Evolutionary conservation across 2,113 vertebrate genomes (phyloP).

Genomic region (Ictalurus punctatus): DNA sequence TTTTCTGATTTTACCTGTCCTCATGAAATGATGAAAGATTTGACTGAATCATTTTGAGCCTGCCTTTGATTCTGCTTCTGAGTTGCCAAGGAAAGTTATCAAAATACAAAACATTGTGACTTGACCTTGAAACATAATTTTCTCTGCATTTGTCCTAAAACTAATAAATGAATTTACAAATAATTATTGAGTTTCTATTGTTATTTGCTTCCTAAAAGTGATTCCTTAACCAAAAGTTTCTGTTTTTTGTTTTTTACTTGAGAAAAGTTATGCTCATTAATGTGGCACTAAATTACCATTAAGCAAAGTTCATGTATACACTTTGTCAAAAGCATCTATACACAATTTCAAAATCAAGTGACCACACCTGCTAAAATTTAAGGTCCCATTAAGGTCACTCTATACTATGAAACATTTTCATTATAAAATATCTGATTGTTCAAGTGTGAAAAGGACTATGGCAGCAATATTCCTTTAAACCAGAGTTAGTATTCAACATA

Average conservation of each 20-base stretch:
- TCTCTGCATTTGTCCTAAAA: conserved; percentile 29
- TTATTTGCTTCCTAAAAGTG: not conserved
- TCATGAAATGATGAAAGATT: conserved; percentile 4
- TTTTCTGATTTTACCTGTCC: not conserved
- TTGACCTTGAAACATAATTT: conserved; percentile 12
- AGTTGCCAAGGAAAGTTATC: not conserved
- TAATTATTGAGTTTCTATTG: conserved; percentile 33
- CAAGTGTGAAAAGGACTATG: not conserved
- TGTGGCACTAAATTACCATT: not conserved
- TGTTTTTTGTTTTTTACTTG: not conserved
- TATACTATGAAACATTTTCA: not conserved
- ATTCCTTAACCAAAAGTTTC: no score
- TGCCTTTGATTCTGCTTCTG: conserved; percentile 16
- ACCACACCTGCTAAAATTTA: not conserved
- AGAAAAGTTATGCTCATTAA: not conserved
- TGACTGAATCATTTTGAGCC: not conserved
- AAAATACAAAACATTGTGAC: conserved; percentile 4
- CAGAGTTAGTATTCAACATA: no score
- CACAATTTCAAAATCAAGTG: not conserved
- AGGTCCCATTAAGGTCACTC: not conserved
- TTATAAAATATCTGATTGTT: not conserved
- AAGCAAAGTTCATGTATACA: not conserved
- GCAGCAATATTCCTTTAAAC: not conserved
- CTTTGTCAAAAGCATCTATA: not conserved
- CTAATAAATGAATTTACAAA: conserved; percentile 29